A percentile compares a stretch with the other conserved stretches of the same genome.
These are phyloP conservation scores for Rhaphigaster nebulosa DNA, from an alignment of 2,888 invertebrate species.

Conservation along the genomic window DNA sequence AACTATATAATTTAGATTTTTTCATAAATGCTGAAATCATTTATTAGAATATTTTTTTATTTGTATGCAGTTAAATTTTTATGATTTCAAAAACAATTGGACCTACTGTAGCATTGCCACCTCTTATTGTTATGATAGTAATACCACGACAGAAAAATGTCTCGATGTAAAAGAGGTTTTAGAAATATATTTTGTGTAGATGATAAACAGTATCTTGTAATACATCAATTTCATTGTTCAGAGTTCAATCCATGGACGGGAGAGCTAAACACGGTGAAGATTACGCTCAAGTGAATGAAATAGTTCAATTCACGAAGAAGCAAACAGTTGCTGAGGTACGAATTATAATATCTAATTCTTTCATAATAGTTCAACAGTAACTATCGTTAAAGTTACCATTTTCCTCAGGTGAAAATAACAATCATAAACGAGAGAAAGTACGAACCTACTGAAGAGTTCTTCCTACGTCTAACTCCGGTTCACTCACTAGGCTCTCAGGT, in stretches of 20 bases:
- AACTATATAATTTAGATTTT: no score
- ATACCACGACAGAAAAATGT: no score
- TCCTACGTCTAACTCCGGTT: conserved; percentile 70
- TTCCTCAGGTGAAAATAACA: conserved; percentile 69
- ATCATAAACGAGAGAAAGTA: conserved; percentile 74
- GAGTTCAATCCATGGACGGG: conserved; percentile 74
- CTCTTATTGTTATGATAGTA: no score
- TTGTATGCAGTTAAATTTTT: no score
- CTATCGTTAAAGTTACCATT: neutral
- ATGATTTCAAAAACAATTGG: no score
- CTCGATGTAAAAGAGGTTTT: neutral
- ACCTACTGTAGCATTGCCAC: no score
- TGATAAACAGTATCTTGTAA: neutral
- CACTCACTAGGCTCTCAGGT: conserved; percentile 67
- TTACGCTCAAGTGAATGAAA: conserved; percentile 71
- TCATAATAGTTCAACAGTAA: neutral
- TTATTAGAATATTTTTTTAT: no score
- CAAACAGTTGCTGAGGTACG: neutral
- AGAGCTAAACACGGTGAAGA: conserved; percentile 72
- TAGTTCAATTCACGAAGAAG: conserved; percentile 69
- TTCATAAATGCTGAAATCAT: no score
- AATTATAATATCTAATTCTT: neutral
- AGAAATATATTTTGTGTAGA: neutral
- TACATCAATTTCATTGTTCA: conserved; percentile 63
- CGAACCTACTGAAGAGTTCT: conserved; percentile 76